Percentiles rank a stretch among this genome's conserved stretches.
phyloP scores from a whole-genome alignment of 1,140 invertebrate genomes.

The Saxidomus purpurata region DNA sequence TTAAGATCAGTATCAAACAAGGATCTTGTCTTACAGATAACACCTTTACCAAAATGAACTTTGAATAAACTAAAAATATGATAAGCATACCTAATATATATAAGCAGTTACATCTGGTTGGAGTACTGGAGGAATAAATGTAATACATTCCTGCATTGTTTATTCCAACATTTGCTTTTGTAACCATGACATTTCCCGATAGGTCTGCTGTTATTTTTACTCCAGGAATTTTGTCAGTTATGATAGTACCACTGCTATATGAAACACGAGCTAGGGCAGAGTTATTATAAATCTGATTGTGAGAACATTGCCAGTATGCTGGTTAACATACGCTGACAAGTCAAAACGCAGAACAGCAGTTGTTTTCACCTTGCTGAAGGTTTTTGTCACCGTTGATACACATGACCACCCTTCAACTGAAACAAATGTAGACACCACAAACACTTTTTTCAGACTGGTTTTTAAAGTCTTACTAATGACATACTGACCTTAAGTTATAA shows the following conservation, averaged over 20 bases:
- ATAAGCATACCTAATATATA: constrained; percentile 1
- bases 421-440: too few relatives aligned
- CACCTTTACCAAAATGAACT: too few relatives aligned
- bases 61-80: not conserved
- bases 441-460: too few relatives aligned
- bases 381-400: not conserved
- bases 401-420: not conserved
- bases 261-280: not conserved
- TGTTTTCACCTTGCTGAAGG: not conserved
- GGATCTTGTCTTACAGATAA: too few relatives aligned
- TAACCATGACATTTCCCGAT: not conserved
- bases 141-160: not conserved
- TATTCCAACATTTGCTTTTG: not conserved
- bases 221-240: not conserved
- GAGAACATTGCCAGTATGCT: not conserved
- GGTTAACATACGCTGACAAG: not conserved
- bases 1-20: too few relatives aligned
- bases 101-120: not conserved
- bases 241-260: not conserved
- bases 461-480: too few relatives aligned
- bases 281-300: not conserved
- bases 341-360: not conserved
- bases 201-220: not conserved
- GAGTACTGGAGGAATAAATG: not conserved
- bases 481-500: too few relatives aligned